A percentile compares a stretch with the other conserved stretches of the same genome.
These are phyloP conservation scores for Lasius fuliginosus DNA, from an alignment of 2,888 invertebrate genomes.

Conservation along the genomic window DNA sequence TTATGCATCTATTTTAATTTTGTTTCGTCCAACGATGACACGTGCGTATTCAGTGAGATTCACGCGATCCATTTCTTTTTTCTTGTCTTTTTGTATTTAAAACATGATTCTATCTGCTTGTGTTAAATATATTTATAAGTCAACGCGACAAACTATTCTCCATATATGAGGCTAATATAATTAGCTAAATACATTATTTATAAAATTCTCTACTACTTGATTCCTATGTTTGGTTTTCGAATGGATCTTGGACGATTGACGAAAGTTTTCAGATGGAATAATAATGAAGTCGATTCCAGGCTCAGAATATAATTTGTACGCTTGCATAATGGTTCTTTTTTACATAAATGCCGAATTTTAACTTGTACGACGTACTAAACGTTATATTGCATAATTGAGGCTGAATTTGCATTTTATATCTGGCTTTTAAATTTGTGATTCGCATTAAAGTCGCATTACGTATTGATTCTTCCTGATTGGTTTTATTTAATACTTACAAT, in stretches of 20 bases:
- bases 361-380: not conserved
- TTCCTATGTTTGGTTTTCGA: not conserved
- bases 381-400: not conserved
- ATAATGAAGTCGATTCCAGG: not conserved
- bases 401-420: not conserved
- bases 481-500: not conserved
- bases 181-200: conserved; percentile 34
- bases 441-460: not conserved
- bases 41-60: not conserved
- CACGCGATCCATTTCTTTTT: conserved; percentile 8
- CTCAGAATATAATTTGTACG: not conserved
- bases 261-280: conserved; percentile 9
- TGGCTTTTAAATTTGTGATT: not conserved
- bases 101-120: not conserved
- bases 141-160: not conserved
- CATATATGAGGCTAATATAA: not conserved
- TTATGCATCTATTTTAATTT: conserved; percentile 28
- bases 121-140: not conserved
- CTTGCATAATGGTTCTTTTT: not conserved
- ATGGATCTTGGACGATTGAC: not conserved
- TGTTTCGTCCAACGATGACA: not conserved
- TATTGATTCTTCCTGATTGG: not conserved
- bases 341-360: not conserved
- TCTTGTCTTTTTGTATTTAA: not conserved
- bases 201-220: not conserved